Evolutionary conservation across 2,888 invertebrate genomes (phyloP), one percentile per base, ranked within the genome.

Genomic region (Nineta flava): DNA sequence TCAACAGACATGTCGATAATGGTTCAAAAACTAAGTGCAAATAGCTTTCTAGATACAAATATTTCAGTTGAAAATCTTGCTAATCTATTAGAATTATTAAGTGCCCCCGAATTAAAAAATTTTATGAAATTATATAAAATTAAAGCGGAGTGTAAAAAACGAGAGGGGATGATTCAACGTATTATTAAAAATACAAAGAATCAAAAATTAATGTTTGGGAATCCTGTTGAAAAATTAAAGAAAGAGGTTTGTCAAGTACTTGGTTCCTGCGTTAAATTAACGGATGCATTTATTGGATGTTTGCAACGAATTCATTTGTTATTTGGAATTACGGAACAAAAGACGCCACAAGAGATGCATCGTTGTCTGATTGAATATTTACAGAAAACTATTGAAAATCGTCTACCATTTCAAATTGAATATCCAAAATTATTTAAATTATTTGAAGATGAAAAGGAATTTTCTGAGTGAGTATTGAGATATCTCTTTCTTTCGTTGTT

Each of bases 231-330:
- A 38, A 46, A 61, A 16, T 54, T 65, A 17, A 53, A 55, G 50
- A 56, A 59, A 10, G 53, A 54, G 40, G 56, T 61, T 41, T 46
- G 50, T 38, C 47, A 58, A 16, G 55, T 56, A 54, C 53, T 65
- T 54, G 63, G 62, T 13, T 51, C 51, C 16, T 58, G 58, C 46
- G 50, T 63, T 5, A 61, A 59, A 53, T 50, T 65, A 9, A 57
- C 54, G 26, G 48, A 55, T 13, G 45, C 50, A 13, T 51, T 60
- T 13, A 50, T 50, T 40, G 53, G 58, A 9, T 51, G 57, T 9
- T 57, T 65, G 26, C 52, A 57, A 49, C 57, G 59, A 49, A 46
- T 56, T 9, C 63, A 58, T 55, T 42, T 61, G 13, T 52, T 63
- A 40, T 62, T 58, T 46, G 60, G 61, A 17, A 61, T 61, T 51